Conservation (phyloP, 1,140 invertebrate species). For the Neodiprion fabricii region DNA sequence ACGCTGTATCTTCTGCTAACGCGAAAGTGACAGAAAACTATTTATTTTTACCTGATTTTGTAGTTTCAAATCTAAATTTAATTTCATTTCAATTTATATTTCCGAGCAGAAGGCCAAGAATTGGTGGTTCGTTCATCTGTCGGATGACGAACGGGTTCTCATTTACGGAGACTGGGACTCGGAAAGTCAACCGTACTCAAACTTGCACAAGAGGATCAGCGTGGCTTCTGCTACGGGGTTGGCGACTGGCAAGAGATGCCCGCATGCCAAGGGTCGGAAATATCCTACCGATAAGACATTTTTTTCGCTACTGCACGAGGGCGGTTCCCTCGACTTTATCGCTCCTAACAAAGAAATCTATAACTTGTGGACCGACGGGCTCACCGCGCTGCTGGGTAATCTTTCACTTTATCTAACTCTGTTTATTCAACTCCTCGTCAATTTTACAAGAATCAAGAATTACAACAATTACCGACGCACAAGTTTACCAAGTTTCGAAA, state of each 20-base stretch:
- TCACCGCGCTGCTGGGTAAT: background rate
- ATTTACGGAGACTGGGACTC: slow-evolving; percentile 11
- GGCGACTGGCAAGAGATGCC: slow-evolving; percentile 8
- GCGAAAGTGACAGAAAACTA: too few relatives aligned
- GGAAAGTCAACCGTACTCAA: background rate
- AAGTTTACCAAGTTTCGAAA: too few relatives aligned
- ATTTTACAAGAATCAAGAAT: too few relatives aligned
- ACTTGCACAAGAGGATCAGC: slow-evolving; percentile 8
- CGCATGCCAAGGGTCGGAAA: slow-evolving; percentile 11
- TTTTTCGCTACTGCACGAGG: slow-evolving; percentile 9
- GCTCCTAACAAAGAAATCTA: slow-evolving; percentile 10
- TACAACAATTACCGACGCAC: background rate
- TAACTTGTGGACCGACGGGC: background rate
- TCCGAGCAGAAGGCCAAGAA: slow-evolving; percentile 9
- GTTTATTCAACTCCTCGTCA: too few relatives aligned
- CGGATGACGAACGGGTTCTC: slow-evolving; percentile 3
- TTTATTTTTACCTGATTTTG: too few relatives aligned
- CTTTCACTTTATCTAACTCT: background rate
- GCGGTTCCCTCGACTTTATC: slow-evolving; percentile 12
- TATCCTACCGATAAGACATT: background rate
- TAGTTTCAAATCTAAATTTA: background rate
- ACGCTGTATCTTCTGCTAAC: too few relatives aligned
- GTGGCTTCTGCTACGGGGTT: slow-evolving; percentile 9
- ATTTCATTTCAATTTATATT: background rate
- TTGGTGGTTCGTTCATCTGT: slow-evolving; percentile 13